Conservation (phyloP, 2,797 vertebrate species). For the Cuculus canorus region DNA sequence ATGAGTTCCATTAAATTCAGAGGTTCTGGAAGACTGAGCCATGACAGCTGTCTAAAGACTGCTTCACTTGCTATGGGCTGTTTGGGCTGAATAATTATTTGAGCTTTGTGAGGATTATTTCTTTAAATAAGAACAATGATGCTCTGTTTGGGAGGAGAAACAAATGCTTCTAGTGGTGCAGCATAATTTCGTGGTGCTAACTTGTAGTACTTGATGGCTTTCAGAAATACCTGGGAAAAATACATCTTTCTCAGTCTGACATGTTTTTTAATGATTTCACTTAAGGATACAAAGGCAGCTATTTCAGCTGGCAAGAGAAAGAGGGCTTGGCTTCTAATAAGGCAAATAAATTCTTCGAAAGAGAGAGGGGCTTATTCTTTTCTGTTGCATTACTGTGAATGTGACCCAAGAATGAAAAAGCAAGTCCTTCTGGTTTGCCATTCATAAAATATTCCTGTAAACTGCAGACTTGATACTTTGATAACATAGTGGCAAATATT, state of each 20-base stretch:
- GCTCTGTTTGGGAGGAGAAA: constrained; percentile 60
- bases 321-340: constrained; percentile 60
- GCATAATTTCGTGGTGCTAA: constrained; percentile 18
- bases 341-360: constrained; percentile 21
- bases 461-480: not conserved
- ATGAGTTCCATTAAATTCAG: constrained; percentile 82
- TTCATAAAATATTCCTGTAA: constrained; percentile 8
- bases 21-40: constrained; percentile 78
- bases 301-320: constrained; percentile 54
- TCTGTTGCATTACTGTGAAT: not conserved
- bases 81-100: constrained; percentile 78
- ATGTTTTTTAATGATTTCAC: constrained; percentile 57
- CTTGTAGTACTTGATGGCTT: constrained; percentile 38
- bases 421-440: not conserved
- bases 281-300: constrained; percentile 63
- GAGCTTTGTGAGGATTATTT: constrained; percentile 70
- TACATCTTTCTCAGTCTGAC: constrained; percentile 47
- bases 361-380: constrained; percentile 19
- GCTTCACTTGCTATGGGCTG: constrained; percentile 74
- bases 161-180: constrained; percentile 44
- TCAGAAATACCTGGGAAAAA: constrained; percentile 71
- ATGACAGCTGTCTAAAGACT: constrained; percentile 79
- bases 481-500: not conserved
- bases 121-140: constrained; percentile 66
- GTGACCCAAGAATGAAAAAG: constrained; percentile 8